phyloP scores from a whole-genome alignment of 2,888 invertebrate species.

The Carpatolechia fugitivella region DNA sequence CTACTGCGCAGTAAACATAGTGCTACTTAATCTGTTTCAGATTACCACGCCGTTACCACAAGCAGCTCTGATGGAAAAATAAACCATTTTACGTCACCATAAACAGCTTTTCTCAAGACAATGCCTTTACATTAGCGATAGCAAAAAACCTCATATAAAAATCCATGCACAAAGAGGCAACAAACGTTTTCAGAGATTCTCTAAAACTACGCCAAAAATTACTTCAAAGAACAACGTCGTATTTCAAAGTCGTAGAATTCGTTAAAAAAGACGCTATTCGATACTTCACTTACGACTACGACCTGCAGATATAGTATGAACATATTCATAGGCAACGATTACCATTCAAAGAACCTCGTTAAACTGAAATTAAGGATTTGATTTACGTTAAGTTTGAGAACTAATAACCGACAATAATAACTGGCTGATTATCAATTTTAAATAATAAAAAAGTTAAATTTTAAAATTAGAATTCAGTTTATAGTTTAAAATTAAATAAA shows the following conservation, averaged over 20 bases:
- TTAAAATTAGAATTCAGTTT: conserved; percentile 8
- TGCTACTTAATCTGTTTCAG: neutral
- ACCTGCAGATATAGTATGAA: conserved; percentile 65
- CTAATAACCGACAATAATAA: conserved; percentile 37
- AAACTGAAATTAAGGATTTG: conserved; percentile 55
- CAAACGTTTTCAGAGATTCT: conserved; percentile 67
- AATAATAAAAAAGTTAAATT: conserved; percentile 16
- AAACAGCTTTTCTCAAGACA: neutral
- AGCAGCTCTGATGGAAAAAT: neutral
- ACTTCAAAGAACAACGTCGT: conserved; percentile 62
- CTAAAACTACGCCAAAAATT: conserved; percentile 69
- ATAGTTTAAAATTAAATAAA: neutral
- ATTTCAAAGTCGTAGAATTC: conserved; percentile 70
- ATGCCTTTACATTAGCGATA: conserved; percentile 26
- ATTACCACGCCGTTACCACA: neutral
- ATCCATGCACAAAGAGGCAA: conserved; percentile 69
- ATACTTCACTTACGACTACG: conserved; percentile 68
- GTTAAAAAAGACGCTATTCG: conserved; percentile 76
- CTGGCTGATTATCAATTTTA: conserved; percentile 12
- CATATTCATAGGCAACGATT: conserved; percentile 67
- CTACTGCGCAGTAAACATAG: too few species aligned
- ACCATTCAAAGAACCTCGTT: conserved; percentile 67
- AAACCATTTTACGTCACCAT: neutral
- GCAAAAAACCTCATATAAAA: conserved; percentile 29
- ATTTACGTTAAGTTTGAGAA: conserved; percentile 22